These are phyloP conservation scores for Typhlomys cinereus DNA, from an alignment of 2,113 vertebrate species.

Conservation along the genomic window DNA sequence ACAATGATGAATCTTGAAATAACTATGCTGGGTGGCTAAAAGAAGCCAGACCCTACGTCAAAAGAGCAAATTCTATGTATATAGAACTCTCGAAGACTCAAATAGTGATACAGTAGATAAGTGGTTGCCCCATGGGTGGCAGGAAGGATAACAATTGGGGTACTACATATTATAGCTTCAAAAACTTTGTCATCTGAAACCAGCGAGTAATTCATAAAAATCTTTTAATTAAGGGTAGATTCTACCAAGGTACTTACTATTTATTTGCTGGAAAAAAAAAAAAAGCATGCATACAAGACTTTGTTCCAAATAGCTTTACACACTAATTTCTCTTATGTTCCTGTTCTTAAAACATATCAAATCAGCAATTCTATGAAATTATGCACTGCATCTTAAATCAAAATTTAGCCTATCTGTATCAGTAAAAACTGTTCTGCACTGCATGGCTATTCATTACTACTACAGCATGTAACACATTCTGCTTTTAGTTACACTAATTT, in stretches of 20 bases:
- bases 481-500: neutral
- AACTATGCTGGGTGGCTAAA: too few relatives aligned
- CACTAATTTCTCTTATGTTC: neutral
- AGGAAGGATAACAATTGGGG: too few relatives aligned
- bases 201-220: constrained; percentile 7
- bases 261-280: constrained; percentile 8
- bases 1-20: constrained; percentile 32
- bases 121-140: neutral
- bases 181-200: constrained; percentile 35
- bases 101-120: neutral
- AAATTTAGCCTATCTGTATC: constrained; percentile 8
- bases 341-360: neutral
- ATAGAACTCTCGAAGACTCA: constrained; percentile 9
- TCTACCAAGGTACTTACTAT: neutral
- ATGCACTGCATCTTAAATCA: neutral
- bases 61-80: neutral
- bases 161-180: too few relatives aligned
- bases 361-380: constrained; percentile 19
- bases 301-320: neutral
- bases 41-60: neutral
- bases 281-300: neutral
- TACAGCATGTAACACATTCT: neutral
- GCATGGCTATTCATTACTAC: neutral
- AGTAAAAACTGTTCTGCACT: constrained; percentile 30
- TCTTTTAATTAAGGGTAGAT: neutral